phyloP scores from a whole-genome alignment of 2,113 vertebrate genomes.

The Acrocephalus arundinaceus region DNA sequence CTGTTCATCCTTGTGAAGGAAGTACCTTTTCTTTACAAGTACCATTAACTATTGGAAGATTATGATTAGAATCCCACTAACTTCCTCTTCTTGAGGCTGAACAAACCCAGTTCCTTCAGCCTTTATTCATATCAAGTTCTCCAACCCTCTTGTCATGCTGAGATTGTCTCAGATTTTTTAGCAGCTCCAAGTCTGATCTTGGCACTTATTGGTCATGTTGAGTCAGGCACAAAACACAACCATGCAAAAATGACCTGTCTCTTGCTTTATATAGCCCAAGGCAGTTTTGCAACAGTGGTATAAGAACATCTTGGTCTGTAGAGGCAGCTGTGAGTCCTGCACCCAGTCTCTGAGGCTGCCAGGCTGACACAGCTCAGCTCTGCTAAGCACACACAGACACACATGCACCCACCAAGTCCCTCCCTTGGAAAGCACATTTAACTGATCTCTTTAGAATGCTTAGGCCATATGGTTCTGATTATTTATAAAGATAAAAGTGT shows the following conservation, averaged over 20 bases:
- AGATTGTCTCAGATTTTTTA: background rate
- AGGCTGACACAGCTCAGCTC: background rate
- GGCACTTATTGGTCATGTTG: background rate
- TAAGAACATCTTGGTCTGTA: background rate
- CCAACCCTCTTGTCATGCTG: background rate
- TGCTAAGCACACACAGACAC: background rate
- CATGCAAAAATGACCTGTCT: background rate
- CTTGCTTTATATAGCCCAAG: background rate
- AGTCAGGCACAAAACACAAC: background rate
- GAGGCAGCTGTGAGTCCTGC: background rate
- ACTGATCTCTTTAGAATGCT: constrained; percentile 21
- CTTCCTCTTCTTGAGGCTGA: background rate
- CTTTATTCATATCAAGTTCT: background rate
- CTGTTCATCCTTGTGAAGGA: background rate
- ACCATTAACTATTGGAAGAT: background rate
- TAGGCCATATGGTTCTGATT: constrained; percentile 55
- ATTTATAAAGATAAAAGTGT: constrained; percentile 44
- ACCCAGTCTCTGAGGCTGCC: background rate
- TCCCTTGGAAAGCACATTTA: background rate
- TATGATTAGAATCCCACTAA: background rate
- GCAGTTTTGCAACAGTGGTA: background rate
- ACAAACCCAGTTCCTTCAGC: background rate
- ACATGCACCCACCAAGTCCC: background rate
- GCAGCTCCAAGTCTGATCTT: background rate
- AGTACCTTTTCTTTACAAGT: background rate